Conservation (phyloP, 2,113 vertebrate species). For the Hippocampus comes region DNA sequence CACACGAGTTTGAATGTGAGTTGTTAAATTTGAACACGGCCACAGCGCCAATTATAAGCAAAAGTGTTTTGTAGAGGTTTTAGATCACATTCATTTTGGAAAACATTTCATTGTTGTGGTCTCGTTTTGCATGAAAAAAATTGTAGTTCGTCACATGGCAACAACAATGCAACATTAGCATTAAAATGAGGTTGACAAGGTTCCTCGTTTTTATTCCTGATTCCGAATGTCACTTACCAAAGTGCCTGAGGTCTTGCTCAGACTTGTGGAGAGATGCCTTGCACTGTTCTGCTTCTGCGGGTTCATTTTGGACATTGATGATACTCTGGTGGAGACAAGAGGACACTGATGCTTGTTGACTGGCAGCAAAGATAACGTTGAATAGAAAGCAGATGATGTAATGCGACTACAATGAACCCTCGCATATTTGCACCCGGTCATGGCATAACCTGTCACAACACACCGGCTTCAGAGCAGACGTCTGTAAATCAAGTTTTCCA, state of each 20-base stretch:
- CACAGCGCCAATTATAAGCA: too few relatives aligned
- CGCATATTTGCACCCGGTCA: too few relatives aligned
- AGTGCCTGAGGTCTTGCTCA: conserved; percentile 89
- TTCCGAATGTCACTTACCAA: conserved; percentile 77
- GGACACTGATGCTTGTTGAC: not conserved
- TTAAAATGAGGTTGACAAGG: not conserved
- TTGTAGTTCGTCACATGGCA: not conserved
- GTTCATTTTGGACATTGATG: conserved; percentile 81
- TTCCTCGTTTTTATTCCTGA: not conserved
- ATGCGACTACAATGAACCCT: too few relatives aligned
- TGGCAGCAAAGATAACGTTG: not conserved
- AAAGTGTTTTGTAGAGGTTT: not conserved
- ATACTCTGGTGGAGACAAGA: conserved; percentile 79
- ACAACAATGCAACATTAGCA: not conserved
- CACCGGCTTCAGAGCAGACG: too few relatives aligned
- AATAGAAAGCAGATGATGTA: too few relatives aligned
- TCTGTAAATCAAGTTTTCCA: too few relatives aligned
- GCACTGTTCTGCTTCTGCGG: conserved; percentile 79
- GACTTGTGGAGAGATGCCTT: conserved; percentile 85
- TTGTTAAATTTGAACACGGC: too few relatives aligned
- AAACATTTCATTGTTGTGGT: too few relatives aligned
- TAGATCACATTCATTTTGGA: not conserved
- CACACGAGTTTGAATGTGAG: too few relatives aligned
- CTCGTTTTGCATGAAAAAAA: too few relatives aligned
- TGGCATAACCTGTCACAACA: too few relatives aligned